phyloP scores from a whole-genome alignment of 30 jellyfish, hydroid and myxozoan genomes.

The Mastigias papua region DNA sequence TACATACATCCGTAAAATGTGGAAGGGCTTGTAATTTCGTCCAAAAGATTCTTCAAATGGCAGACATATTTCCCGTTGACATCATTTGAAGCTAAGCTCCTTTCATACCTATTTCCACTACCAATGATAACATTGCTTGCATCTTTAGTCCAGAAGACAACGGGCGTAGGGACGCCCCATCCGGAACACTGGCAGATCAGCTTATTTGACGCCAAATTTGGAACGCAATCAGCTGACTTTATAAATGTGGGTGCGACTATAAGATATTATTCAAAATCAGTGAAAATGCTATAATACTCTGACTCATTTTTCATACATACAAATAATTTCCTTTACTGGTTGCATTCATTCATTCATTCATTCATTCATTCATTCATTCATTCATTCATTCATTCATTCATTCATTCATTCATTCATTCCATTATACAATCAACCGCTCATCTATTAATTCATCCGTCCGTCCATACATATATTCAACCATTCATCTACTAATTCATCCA shows the following conservation, averaged over 20 bases:
- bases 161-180: slow-evolving; percentile 58
- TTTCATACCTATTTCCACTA: slow-evolving; percentile 13
- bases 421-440: background rate
- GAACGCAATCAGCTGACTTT: slow-evolving; percentile 55
- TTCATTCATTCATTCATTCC: background rate
- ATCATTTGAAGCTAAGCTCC: background rate
- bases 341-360: slow-evolving; percentile 6
- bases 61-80: slow-evolving; percentile 80
- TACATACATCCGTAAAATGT: no score
- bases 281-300: no score
- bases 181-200: slow-evolving; percentile 61
- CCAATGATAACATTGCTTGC: slow-evolving; percentile 7
- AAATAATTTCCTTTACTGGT: no score
- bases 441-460: background rate
- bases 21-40: slow-evolving; percentile 15
- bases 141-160: slow-evolving; percentile 56
- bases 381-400: slow-evolving; percentile 17
- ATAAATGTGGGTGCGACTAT: slow-evolving; percentile 61
- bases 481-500: background rate
- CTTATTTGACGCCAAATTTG: background rate
- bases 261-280: no score
- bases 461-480: background rate
- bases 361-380: slow-evolving; percentile 14
- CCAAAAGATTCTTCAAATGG: slow-evolving; percentile 58
- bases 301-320: no score